Percentiles rank a stretch among this genome's conserved stretches.
Conservation (phyloP, 2,888 invertebrate species). For the Hyposoter didymator region DNA sequence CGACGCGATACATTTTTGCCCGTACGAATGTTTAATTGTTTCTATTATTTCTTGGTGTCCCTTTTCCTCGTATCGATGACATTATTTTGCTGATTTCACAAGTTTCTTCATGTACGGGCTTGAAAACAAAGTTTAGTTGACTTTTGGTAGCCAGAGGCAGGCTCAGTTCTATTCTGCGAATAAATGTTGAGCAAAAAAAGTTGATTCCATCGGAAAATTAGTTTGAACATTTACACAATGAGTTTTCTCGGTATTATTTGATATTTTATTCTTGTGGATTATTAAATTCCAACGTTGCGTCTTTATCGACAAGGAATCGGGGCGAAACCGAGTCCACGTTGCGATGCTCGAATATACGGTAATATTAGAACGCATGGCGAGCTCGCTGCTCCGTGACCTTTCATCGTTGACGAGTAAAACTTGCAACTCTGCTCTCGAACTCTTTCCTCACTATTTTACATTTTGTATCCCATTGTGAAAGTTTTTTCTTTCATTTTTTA, state of each 20-base stretch:
- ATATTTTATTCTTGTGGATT: neutral
- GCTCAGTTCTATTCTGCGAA: neutral
- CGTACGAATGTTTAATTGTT: neutral
- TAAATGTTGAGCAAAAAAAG: neutral
- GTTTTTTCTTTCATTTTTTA: neutral
- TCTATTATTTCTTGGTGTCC: neutral
- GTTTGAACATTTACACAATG: neutral
- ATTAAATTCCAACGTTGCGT: neutral
- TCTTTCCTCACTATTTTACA: neutral
- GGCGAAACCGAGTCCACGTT: slow-evolving; percentile 24
- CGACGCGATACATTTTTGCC: neutral
- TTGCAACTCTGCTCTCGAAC: neutral
- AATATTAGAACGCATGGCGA: slow-evolving; percentile 19
- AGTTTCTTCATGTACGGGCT: neutral
- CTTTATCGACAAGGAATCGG: slow-evolving; percentile 12
- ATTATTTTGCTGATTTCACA: neutral
- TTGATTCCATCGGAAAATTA: neutral
- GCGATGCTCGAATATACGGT: slow-evolving; percentile 4
- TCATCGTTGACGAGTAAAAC: neutral
- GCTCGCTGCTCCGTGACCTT: slow-evolving; percentile 36
- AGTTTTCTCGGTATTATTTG: neutral
- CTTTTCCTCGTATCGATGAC: neutral
- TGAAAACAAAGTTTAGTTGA: neutral
- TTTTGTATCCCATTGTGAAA: neutral
- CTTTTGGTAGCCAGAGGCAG: neutral